Conservation (phyloP, 2,888 invertebrate species). For the Sicus ferrugineus region DNA sequence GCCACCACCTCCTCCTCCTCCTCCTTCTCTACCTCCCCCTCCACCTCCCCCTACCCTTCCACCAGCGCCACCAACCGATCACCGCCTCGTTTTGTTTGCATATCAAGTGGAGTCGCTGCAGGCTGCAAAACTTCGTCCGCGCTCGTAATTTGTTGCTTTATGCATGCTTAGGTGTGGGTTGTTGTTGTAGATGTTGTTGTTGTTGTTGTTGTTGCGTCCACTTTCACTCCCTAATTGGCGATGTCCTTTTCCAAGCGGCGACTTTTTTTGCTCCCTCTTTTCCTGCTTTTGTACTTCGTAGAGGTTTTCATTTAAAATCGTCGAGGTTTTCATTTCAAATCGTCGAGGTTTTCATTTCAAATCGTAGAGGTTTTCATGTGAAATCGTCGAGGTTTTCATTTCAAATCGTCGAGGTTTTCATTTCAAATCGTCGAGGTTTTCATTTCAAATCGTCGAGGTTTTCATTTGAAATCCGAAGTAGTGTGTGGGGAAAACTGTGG, state of each 20-base stretch:
- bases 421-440: too few relatives aligned
- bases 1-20: background rate
- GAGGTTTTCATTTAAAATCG: too few relatives aligned
- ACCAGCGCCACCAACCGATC: too few relatives aligned
- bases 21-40: slow-evolving; percentile 83
- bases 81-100: background rate
- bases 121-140: background rate
- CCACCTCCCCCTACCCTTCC: background rate
- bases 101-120: slow-evolving; percentile 9
- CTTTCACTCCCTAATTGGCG: slow-evolving; percentile 1
- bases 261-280: background rate
- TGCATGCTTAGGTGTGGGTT: background rate
- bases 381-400: too few relatives aligned
- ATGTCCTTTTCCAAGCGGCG: background rate
- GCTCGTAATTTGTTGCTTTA: slow-evolving; percentile 3
- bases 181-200: background rate
- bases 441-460: too few relatives aligned
- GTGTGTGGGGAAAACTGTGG: too few relatives aligned
- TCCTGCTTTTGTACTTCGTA: too few relatives aligned
- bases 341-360: too few relatives aligned
- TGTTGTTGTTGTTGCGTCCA: background rate
- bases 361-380: too few relatives aligned
- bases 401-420: too few relatives aligned
- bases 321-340: too few relatives aligned
- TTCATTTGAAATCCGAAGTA: too few relatives aligned